These are phyloP conservation scores for Diglossa cyanea DNA, from an alignment of 2,797 vertebrate species.

Conservation along the genomic window DNA sequence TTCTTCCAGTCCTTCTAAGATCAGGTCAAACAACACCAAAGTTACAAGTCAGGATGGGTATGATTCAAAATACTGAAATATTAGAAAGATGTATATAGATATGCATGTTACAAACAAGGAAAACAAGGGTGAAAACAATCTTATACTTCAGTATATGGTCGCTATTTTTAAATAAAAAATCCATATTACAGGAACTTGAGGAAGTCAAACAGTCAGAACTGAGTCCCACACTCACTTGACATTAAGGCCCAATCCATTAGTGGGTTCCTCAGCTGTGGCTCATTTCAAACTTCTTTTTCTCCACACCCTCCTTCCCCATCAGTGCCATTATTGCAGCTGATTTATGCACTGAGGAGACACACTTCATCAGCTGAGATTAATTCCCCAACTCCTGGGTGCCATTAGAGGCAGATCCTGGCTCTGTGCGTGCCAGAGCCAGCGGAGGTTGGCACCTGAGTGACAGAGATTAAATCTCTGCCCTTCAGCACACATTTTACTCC, in stretches of 20 bases:
- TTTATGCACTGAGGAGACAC: slow-evolving; percentile 46
- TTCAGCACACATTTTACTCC: background rate
- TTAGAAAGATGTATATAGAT: background rate
- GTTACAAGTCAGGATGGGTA: background rate
- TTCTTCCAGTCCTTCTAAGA: background rate
- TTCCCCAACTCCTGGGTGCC: background rate
- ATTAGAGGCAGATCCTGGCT: background rate
- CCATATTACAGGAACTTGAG: background rate
- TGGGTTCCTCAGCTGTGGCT: background rate
- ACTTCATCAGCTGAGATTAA: slow-evolving; percentile 25
- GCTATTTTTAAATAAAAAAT: background rate
- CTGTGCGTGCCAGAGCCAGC: background rate
- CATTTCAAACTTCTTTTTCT: background rate
- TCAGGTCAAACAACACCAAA: background rate
- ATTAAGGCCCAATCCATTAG: background rate
- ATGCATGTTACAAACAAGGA: background rate
- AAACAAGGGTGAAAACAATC: background rate
- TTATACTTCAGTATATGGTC: background rate
- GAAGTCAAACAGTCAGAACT: background rate
- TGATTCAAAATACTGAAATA: background rate
- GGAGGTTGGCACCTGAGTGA: background rate
- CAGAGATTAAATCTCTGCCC: background rate
- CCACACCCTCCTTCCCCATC: slow-evolving; percentile 23
- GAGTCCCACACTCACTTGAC: background rate
- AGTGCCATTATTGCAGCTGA: slow-evolving; percentile 15